These are phyloP conservation scores for Heterotis niloticus DNA, from an alignment of 2,113 vertebrate genomes.

Conservation along the genomic window DNA sequence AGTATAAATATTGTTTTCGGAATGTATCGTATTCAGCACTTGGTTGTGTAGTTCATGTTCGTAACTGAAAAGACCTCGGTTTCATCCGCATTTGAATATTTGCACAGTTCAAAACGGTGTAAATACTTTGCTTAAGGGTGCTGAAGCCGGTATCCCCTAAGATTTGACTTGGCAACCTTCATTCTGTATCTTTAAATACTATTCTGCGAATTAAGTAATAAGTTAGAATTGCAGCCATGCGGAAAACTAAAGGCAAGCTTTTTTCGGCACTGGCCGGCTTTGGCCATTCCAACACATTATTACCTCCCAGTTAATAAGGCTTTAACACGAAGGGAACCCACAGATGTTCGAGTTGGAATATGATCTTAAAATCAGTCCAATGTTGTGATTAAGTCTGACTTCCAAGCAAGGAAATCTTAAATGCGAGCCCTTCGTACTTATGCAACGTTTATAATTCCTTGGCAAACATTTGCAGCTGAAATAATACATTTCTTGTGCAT, in stretches of 20 bases:
- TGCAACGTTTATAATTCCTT: slow-evolving; percentile 58
- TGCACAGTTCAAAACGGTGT: background rate
- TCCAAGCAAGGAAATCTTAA: slow-evolving; percentile 52
- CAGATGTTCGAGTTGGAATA: slow-evolving; percentile 39
- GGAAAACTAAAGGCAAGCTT: slow-evolving; percentile 38
- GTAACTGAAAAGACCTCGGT: background rate
- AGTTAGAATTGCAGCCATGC: slow-evolving; percentile 51
- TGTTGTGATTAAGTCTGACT: slow-evolving; percentile 65
- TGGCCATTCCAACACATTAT: slow-evolving; percentile 48
- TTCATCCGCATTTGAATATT: background rate
- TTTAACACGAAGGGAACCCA: slow-evolving; percentile 57
- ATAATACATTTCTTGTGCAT: slow-evolving; percentile 55
- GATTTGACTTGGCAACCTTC: background rate
- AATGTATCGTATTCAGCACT: background rate
- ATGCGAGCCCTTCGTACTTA: slow-evolving; percentile 51
- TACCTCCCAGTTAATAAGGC: slow-evolving; percentile 59
- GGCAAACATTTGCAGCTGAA: slow-evolving; percentile 67
- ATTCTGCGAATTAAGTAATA: slow-evolving; percentile 43
- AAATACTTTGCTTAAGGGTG: too few species aligned
- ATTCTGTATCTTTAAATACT: background rate
- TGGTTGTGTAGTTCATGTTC: background rate
- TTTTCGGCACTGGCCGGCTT: slow-evolving; percentile 38
- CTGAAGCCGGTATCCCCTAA: background rate
- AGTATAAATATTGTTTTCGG: too few species aligned
- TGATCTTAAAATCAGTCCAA: slow-evolving; percentile 55